Evolutionary conservation across 1,140 invertebrate species (phyloP), one percentile per base, ranked within the genome.

Genomic region (Paraescarpia echinospica): DNA sequence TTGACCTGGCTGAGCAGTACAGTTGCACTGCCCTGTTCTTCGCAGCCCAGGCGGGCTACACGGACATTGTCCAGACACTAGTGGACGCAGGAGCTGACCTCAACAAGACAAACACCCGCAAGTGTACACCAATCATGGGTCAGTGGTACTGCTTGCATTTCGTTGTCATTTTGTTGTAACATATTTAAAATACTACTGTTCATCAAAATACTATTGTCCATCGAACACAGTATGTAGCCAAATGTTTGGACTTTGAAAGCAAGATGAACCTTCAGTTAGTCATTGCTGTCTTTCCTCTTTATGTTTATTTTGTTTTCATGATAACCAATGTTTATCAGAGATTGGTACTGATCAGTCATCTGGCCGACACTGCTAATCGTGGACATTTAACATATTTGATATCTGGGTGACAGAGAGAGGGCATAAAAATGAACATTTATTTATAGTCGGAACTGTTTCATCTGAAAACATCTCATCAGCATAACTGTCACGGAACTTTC

Each of bases 101-200:
- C 22, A 94, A 96, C 92, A 77, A 94, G 0, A 89, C 94, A 59
- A 93, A 94, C 34, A 94, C 93, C 33, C 95, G 95, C 93, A 95
- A 95, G 33, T 91, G 89, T 34, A 94, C 95, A 91, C 95, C 95
- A 89, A 93, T 96, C n/a, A 92, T 95, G 77, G 95, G 95, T 96
- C 93, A 33, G 92, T 92, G 90, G 27, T 89, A 33, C 8, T 77
- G 59, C 27, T 27, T 27, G 27, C 59, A 0, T 18, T 77, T 77
- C 9, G 22, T 77, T 77, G 59, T 77, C 59, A 5, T 1, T 12
- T 77, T 77, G 22, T 77, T 77, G 59, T 77, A 77, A 31, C 22
- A 77, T 77, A 22, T 77, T 12, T 77, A 22, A 77, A 31, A 77
- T 18, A 77, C 59, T 18, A 77, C 59, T 77, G 22, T 77, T 18